A percentile compares a stretch with the other conserved stretches of the same genome.
These are phyloP conservation scores for Cephonodes hylas DNA, from an alignment of 2,888 invertebrate species.

Conservation along the genomic window DNA sequence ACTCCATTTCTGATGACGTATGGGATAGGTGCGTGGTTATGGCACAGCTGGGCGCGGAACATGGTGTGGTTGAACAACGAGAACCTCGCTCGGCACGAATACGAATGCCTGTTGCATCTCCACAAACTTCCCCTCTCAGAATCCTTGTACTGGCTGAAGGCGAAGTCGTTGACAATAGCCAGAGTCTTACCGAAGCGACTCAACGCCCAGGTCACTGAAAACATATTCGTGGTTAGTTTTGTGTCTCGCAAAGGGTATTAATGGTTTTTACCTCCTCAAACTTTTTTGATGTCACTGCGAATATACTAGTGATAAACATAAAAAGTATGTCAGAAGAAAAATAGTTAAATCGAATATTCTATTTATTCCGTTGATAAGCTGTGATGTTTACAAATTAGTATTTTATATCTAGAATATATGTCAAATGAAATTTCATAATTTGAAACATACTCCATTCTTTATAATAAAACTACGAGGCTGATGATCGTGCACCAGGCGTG, in stretches of 20 bases:
- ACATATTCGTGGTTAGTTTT: background rate
- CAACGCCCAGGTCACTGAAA: background rate
- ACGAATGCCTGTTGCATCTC: background rate
- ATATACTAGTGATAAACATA: too few relatives aligned
- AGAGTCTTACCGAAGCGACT: background rate
- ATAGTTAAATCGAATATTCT: too few relatives aligned
- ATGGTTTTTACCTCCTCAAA: too few relatives aligned
- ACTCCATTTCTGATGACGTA: background rate
- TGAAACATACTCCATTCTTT: constrained; percentile 24
- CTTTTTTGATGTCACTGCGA: too few relatives aligned
- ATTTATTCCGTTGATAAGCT: background rate
- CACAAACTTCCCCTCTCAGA: background rate
- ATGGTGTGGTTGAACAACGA: background rate
- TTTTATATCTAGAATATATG: background rate
- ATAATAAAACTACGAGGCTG: constrained; percentile 22
- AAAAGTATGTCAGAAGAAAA: too few relatives aligned
- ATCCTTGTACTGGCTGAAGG: background rate
- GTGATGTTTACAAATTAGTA: background rate
- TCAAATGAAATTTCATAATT: constrained; percentile 11
- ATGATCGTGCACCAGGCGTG: constrained; percentile 22
- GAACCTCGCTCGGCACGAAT: background rate
- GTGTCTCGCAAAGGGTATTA: background rate
- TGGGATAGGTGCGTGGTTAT: background rate
- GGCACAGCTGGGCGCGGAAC: background rate
- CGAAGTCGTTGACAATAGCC: background rate